Base-by-base conservation (phyloP, 2,888 invertebrate genomes). In the Morinoia aosen region DNA sequence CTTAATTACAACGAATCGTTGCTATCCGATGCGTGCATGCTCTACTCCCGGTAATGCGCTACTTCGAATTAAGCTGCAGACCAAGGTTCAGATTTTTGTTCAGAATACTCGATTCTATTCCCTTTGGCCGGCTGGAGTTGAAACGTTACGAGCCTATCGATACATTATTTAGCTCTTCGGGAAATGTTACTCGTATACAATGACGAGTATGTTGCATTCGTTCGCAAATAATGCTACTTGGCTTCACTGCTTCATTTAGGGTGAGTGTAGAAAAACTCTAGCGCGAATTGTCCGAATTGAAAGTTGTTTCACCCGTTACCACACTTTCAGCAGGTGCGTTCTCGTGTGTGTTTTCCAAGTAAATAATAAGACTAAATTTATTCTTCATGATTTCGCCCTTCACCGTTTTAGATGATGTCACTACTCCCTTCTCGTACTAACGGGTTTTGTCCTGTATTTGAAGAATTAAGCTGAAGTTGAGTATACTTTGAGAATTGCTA, bases 1-100 rank as follows among this genome's bases (percentile, higher is more conserved):
- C 93, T 93, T 93, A 93, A 93, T 93, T 93, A 93, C 93, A 33
- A 56, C 93, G 93, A 33, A 93, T 57, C 39, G 93, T 57, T 57
- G 93, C 57, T 93, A 93, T 93, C 93, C 57, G 57, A 93, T 93
- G 57, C 57, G 90, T 90, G 39, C 90, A 76, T 90, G 90, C 90
- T 39, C 40, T 90, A 19, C 90, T 48, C 40, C 48, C 90, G 90
- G 14, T n/a, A 40, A 39, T 90, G 90, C 90, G n/a, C 90, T 39
- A 39, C 90, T 90, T 39, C 90, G 90, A 90, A 90, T 90, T 90
- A 16, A 90, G 90, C 48, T 90, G 90, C 90, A 19, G 16, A 48
- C 90, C 90, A 33, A 48, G 14, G 90, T 90, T 40, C 40, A 48
- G 90, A 90, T 90, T 90, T 90, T 90, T 90, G 40, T 76, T 76